phyloP scores from a whole-genome alignment of 2,113 vertebrate genomes.

The Catagonus wagneri region DNA sequence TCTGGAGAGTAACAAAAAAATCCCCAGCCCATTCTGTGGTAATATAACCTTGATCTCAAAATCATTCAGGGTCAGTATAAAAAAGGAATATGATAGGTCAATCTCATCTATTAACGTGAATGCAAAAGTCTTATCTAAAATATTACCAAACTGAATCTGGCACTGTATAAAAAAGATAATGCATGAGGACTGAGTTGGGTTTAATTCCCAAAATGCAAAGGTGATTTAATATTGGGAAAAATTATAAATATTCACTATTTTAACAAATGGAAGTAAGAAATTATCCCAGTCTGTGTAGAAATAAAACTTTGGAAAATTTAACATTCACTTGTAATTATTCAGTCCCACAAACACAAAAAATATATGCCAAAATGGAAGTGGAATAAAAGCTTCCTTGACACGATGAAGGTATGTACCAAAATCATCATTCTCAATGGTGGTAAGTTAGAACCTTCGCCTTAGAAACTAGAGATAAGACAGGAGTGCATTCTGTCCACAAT shows the following conservation, averaged over 20 bases:
- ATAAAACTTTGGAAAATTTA: not conserved
- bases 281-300: not conserved
- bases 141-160: not conserved
- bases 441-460: not conserved
- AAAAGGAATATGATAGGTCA: not conserved
- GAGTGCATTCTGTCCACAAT: not conserved
- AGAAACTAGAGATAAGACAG: not conserved
- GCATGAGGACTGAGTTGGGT: not conserved
- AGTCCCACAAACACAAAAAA: conserved; percentile 15
- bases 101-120: not conserved
- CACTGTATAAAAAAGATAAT: not conserved
- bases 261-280: not conserved
- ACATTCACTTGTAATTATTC: not conserved
- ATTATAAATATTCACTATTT: not conserved
- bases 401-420: not conserved
- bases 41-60: not conserved
- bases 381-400: not conserved
- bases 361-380: not conserved
- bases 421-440: not conserved
- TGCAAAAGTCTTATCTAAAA: not conserved
- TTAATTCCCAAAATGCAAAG: not conserved
- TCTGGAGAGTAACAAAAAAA: not conserved
- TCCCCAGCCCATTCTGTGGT: not conserved
- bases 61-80: not conserved
- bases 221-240: not conserved